Evolutionary conservation across 2,113 vertebrate species (phyloP), one percentile per base, ranked within the genome.

Genomic region (Neodontobutis hainanensis): DNA sequence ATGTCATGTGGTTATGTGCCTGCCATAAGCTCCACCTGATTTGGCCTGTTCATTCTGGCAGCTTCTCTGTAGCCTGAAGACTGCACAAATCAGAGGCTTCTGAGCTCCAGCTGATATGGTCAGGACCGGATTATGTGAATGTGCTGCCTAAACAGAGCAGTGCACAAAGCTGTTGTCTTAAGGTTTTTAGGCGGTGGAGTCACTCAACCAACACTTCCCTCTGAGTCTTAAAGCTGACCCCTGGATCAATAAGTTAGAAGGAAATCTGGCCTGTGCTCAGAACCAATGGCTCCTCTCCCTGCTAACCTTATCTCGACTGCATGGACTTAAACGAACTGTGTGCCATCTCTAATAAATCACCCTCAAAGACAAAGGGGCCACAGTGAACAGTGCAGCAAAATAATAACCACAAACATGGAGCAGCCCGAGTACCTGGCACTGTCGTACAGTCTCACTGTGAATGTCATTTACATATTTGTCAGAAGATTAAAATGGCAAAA

Each of bases 381-480:
- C 15, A 60, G 78, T 27, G n/a, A 70, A 73, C 61, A 83, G 68
- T 57, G 62, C 50, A 40, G 62, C 46, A 15, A 43, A 50, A 73
- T 71, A 66, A 50, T 5, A 52, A 16, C 52, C 40, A 15, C 51
- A 59, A 61, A 35, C 11, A 16, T 57, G 4, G n/a, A 65, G 45
- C 32, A 49, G 51, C 11, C 19, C 42, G 58, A 62, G 38, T 5
- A 73, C 64, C 58, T 72, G 73, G 64, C 64, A 56, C 59, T 42
- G 61, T 78, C 71, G 48, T 46, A 61, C 55, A 56, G 45, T 63
- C 40, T 67, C 58, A 9, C 57, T 50, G 40, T 36, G 58, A 62
- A 68, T 56, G 46, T 45, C 72, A 81, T 89, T 84, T 82, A 58
- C 69, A 79, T 81, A 77, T 77, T 81, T 76, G 70, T 81, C 45